A percentile compares a stretch with the other conserved stretches of the same genome.
Conservation (phyloP, 2,888 invertebrate genomes). For the Clitarchus hookeri region DNA sequence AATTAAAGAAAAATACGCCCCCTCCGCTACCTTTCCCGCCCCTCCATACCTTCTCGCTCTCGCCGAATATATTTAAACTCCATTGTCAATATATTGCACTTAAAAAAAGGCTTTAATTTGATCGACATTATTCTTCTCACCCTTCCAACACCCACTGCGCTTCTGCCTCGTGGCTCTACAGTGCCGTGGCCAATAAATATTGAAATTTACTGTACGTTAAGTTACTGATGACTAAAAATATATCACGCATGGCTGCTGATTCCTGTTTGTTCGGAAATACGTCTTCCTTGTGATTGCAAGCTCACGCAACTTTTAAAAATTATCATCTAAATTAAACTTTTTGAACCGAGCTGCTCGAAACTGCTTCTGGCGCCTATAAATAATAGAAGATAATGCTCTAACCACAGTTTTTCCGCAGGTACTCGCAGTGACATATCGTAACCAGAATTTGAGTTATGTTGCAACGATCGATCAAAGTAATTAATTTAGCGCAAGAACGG, state of each 20-base stretch:
- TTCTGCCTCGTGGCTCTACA: background rate
- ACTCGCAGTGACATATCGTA: too few species aligned
- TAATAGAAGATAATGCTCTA: too few species aligned
- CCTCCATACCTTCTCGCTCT: background rate
- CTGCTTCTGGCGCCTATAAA: too few species aligned
- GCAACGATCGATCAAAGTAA: too few species aligned
- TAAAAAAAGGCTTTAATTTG: background rate
- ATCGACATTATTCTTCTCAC: conserved; percentile 8
- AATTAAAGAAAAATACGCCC: conserved; percentile 10
- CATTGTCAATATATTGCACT: conserved; percentile 6
- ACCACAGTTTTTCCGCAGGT: too few species aligned
- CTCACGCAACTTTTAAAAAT: too few species aligned
- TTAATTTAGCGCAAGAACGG: too few species aligned
- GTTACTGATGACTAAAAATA: background rate
- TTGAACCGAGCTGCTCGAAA: too few species aligned
- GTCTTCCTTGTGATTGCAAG: too few species aligned
- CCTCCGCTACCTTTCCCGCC: background rate
- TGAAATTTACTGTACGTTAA: background rate
- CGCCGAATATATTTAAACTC: background rate
- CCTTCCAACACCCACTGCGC: background rate
- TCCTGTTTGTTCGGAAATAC: too few species aligned
- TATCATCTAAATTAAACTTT: too few species aligned
- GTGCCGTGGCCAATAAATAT: background rate
- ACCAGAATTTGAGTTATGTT: too few species aligned
- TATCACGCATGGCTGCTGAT: background rate